These are phyloP conservation scores for Podarcis muralis DNA, from an alignment of 2,113 vertebrate genomes.

Conservation along the genomic window DNA sequence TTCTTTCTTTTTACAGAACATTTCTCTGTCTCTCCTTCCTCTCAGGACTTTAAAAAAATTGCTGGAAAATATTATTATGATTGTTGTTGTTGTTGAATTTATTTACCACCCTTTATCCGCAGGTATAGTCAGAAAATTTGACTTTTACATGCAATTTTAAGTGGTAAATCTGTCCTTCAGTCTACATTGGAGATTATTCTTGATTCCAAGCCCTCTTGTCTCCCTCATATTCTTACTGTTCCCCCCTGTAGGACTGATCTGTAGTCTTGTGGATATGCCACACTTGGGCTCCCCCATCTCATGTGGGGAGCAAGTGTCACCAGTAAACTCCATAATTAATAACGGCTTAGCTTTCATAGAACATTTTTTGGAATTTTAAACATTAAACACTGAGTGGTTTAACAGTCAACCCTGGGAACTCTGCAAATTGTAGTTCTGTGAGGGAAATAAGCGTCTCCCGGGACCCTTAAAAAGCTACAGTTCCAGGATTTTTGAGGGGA, in stretches of 20 bases:
- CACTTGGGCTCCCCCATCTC: neutral
- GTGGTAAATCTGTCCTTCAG: neutral
- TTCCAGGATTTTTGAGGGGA: too few relatives aligned
- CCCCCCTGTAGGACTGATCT: too few relatives aligned
- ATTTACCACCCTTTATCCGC: too few relatives aligned
- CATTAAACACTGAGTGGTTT: too few relatives aligned
- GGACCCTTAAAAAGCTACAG: too few relatives aligned
- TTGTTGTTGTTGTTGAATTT: too few relatives aligned
- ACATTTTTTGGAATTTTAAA: neutral
- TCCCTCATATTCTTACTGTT: neutral
- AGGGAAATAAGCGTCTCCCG: too few relatives aligned
- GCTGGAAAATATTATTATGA: too few relatives aligned
- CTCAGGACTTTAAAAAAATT: neutral
- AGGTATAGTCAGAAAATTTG: neutral
- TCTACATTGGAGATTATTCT: neutral
- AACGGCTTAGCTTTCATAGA: neutral
- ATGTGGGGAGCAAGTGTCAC: neutral
- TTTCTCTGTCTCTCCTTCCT: neutral
- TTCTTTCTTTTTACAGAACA: neutral
- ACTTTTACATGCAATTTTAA: neutral
- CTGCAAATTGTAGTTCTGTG: too few relatives aligned
- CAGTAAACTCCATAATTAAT: neutral
- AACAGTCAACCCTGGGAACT: too few relatives aligned
- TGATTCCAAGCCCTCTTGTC: neutral
- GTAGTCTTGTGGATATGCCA: neutral